Evolutionary conservation across 2,888 invertebrate genomes (phyloP).

Genomic region (Drosophila affinis): DNA sequence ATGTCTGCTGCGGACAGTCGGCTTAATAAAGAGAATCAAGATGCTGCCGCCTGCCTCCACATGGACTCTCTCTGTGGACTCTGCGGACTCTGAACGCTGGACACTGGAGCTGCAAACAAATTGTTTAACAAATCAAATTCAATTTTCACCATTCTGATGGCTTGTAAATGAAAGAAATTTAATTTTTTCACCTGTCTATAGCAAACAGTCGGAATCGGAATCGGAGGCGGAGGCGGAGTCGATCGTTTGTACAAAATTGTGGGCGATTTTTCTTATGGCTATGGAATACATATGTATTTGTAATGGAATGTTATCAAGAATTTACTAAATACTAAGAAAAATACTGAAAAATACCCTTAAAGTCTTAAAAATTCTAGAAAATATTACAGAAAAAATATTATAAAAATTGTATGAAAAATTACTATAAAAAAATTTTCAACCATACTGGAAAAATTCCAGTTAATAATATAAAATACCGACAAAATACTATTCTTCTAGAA

Average conservation of each 20-base stretch:
- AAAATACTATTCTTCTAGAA: too few relatives aligned
- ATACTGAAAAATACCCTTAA: too few relatives aligned
- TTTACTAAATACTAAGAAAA: too few relatives aligned
- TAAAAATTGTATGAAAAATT: too few relatives aligned
- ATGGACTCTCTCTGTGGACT: background rate
- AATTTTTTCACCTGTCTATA: constrained; percentile 13
- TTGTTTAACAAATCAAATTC: constrained; percentile 22
- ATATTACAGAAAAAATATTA: too few relatives aligned
- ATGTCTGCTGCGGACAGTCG: constrained; percentile 44
- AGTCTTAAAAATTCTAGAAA: too few relatives aligned
- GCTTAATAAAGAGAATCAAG: constrained; percentile 40
- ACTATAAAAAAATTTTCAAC: too few relatives aligned
- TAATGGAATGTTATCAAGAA: background rate
- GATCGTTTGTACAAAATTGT: background rate
- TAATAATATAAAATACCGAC: too few relatives aligned
- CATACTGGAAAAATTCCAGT: too few relatives aligned
- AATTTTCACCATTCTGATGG: constrained; percentile 14
- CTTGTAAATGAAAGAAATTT: constrained; percentile 11
- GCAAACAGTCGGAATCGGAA: constrained; percentile 7
- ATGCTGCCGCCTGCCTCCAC: constrained; percentile 21
- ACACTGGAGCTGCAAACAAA: constrained; percentile 4
- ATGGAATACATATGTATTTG: background rate
- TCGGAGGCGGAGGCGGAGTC: background rate
- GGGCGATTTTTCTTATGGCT: background rate
- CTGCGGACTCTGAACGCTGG: background rate